Base-by-base conservation (phyloP, 2,888 invertebrate species). In the Drosophila kambysellisi region DNA sequence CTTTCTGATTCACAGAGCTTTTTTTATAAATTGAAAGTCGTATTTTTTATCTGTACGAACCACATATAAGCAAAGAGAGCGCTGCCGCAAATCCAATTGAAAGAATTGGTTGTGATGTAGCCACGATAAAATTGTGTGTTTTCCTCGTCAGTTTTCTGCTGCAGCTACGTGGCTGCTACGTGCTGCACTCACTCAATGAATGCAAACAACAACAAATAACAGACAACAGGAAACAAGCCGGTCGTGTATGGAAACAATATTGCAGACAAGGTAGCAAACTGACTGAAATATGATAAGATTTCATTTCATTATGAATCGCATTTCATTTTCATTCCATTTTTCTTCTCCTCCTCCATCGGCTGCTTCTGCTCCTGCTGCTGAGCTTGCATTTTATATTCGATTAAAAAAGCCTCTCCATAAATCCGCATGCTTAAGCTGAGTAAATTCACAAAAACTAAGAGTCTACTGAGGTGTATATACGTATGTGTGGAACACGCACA, bases 271-370 rank as follows among this genome's bases (percentile, higher is more conserved):
- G 68, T 69, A 70, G 72, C 81, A 78, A 76, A 68, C 78, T 82
- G 81, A 51, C 56, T 63, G 57, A 74, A 74, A 74, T 70, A 56
- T 72, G 75, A 75, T 75, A 69, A 78, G 73, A 67, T 60, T 78
- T 68, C 53, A 69, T 79, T 79, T 69, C 61, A 67, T 64, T 76
- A 73, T 58, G 48, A 69, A 67, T 50, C 60, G 65, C 15, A 60
- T 66, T 65, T 62, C 56, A 15, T 20, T 43, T 43, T 43, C 20
- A 43, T 20, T 39, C 17, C 17, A 39, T 39, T 39, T 39, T 17
- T 17, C 37, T 0, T 17, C 17, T 39, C 20, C 11, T 20, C 11
- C 20, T 20, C 11, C 11, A 20, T 43, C 11, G 52, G n/a, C 4
- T 37, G 33, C n/a, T 12, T 5, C 53, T 12, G 9, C 53, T 53